A percentile compares a stretch with the other conserved stretches of the same genome.
These are phyloP conservation scores for Perodicticus potto DNA, from an alignment of 2,797 vertebrate genomes.

Conservation along the genomic window DNA sequence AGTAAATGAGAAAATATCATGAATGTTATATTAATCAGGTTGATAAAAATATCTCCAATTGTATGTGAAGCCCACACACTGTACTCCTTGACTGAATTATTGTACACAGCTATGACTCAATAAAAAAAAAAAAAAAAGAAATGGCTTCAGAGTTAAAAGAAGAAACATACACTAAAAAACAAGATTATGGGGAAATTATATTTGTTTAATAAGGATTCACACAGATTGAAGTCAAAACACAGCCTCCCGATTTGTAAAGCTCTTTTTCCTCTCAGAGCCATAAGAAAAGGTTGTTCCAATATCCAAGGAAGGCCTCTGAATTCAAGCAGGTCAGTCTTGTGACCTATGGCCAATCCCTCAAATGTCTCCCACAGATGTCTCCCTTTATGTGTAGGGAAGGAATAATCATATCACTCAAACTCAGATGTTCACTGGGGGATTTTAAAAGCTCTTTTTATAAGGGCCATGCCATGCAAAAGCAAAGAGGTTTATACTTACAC, in stretches of 20 bases:
- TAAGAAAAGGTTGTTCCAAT: not conserved
- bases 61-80: too few relatives aligned
- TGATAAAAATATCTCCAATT: too few relatives aligned
- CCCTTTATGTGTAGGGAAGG: not conserved
- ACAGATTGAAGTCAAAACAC: not conserved
- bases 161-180: not conserved
- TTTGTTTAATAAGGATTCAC: not conserved
- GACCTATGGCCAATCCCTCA: not conserved
- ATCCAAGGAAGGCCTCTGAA: not conserved
- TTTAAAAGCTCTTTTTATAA: conserved; percentile 24
- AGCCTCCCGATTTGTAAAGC: not conserved
- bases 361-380: not conserved
- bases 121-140: too few relatives aligned
- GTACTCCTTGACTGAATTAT: too few relatives aligned
- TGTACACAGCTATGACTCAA: too few relatives aligned
- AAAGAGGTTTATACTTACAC: not conserved
- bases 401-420: conserved; percentile 14
- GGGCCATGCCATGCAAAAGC: not conserved
- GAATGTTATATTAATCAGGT: too few relatives aligned
- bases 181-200: not conserved
- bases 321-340: not conserved
- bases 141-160: not conserved
- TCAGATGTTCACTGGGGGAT: not conserved
- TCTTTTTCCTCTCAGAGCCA: not conserved
- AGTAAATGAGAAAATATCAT: too few relatives aligned